Conservation (phyloP, 2,888 invertebrate species). For the Cryptophagus acutangulus region DNA sequence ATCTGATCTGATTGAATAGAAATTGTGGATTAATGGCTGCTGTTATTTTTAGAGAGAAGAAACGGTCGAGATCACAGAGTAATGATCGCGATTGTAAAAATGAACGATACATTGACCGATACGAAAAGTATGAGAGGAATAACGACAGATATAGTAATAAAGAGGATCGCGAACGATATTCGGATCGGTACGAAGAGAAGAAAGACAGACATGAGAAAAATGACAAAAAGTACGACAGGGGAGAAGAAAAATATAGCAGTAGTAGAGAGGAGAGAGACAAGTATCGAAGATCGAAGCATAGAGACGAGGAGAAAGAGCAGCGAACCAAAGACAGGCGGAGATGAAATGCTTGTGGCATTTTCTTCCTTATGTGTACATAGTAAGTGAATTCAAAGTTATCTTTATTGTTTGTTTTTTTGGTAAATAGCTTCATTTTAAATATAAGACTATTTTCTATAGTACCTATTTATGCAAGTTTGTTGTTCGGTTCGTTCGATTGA, state of each 20-base stretch:
- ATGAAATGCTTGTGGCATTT: not conserved
- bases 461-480: no score
- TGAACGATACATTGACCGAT: conserved; percentile 45
- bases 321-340: conserved; percentile 38
- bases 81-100: conserved; percentile 44
- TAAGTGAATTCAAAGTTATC: no score
- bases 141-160: conserved; percentile 27
- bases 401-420: no score
- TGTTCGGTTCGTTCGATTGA: no score
- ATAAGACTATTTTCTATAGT: no score
- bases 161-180: conserved; percentile 31
- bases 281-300: conserved; percentile 37
- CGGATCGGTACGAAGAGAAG: conserved; percentile 32
- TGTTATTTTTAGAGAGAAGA: conserved; percentile 48
- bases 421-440: no score
- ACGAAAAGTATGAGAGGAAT: conserved; percentile 40
- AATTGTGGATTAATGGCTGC: conserved; percentile 25
- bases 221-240: conserved; percentile 31
- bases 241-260: conserved; percentile 28
- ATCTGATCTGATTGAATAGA: no score
- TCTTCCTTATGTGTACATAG: no score
- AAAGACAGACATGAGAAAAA: conserved; percentile 39
- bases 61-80: conserved; percentile 45
- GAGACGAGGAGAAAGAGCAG: conserved; percentile 34
- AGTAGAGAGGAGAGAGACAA: conserved; percentile 25